These are phyloP conservation scores for Baryphthengus martii DNA, from an alignment of 2,113 vertebrate species.

Conservation along the genomic window DNA sequence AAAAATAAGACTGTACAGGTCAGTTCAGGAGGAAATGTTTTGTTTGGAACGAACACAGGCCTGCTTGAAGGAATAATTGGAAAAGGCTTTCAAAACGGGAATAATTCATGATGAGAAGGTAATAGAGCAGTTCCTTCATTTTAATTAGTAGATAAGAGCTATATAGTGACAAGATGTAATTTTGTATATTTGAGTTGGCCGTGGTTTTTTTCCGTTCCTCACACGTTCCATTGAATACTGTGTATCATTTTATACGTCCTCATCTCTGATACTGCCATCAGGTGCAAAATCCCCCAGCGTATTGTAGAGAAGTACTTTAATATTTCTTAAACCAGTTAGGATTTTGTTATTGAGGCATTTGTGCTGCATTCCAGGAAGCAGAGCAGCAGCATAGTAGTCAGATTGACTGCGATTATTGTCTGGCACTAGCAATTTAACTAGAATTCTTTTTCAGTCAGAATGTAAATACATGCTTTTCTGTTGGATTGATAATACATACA, in stretches of 20 bases:
- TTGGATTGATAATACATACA: background rate
- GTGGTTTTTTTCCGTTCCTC: background rate
- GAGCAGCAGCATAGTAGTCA: background rate
- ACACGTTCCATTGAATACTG: background rate
- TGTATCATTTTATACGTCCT: background rate
- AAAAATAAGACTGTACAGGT: background rate
- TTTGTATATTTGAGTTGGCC: background rate
- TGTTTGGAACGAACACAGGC: background rate
- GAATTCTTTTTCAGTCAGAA: background rate
- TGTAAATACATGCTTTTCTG: background rate
- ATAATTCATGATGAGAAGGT: background rate
- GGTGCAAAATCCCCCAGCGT: background rate
- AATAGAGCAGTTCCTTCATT: background rate
- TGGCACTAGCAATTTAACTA: background rate
- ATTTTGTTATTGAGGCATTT: background rate
- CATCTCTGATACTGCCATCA: background rate
- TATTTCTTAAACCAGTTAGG: background rate
- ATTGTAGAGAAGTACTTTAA: background rate
- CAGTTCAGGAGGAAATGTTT: background rate
- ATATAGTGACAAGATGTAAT: background rate
- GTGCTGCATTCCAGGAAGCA: background rate
- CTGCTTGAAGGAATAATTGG: background rate
- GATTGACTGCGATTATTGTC: background rate
- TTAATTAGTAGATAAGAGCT: background rate
- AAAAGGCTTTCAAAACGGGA: background rate